Evolutionary conservation across 2,888 invertebrate species (phyloP), one percentile per base, ranked within the genome.

Genomic region (Thymelicus sylvestris): DNA sequence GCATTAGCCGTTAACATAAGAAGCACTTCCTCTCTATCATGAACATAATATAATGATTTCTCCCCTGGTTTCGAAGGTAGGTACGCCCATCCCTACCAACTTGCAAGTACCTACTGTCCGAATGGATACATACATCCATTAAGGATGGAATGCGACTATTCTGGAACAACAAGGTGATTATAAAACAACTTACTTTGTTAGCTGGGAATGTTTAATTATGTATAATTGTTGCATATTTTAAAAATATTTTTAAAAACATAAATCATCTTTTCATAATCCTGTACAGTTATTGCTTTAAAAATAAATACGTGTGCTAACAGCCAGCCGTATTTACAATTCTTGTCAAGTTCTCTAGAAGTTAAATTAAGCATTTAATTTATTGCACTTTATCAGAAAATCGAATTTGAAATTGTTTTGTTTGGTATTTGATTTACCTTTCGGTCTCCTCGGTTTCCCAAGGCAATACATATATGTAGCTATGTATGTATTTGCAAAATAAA

Each of bases 331-430:
- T 57, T 57, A 4, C 12, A 24, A 52, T 52, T 12, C 15, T 15
- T 52, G 15, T 52, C 0, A 19, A 6, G 6, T 52, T 7, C 8
- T 19, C 19, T 52, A 52, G 7, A 19, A 19, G 50, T 52, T 6
- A 64, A 66, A 74, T 74, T 74, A 66, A 68, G 48, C 71, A 67
- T 67, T 31, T 52, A 31, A 31, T 71, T 72, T 68, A 67, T 67
- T 15, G 44, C 60, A 64, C 38, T 48, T 24, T 13, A 24, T 55
- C 48, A 50, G 50, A 7, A 19, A 7, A 31, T n/a, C 13, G 5
- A 15, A 47, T 60, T 15, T 60, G 13, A 19, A 50, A 67, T 61
- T 15, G 15, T 50, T n/a, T 50, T 50, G 15, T 50, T 50, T 50
- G n/a, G n/a, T 7, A 52, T 19, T 52, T 8, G 7, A 19, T 15